Conservation (phyloP, 2,888 invertebrate species). For the Laothoe populi region DNA sequence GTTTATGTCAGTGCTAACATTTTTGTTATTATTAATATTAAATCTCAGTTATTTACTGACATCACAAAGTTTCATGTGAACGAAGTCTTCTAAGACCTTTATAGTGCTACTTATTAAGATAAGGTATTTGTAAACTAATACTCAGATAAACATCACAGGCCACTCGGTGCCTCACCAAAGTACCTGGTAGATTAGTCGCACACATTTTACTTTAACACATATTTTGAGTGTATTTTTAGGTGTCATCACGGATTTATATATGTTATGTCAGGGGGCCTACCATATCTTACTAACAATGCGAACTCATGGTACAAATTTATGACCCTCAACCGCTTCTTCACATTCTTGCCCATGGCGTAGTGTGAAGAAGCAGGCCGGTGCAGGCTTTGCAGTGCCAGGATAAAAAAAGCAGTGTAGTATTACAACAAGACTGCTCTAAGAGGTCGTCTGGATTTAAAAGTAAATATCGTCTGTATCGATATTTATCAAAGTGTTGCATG, state of each 20-base stretch:
- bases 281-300: too few species aligned
- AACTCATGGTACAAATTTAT: too few species aligned
- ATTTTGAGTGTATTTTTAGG: background rate
- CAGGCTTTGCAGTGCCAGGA: too few species aligned
- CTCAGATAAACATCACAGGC: conserved; percentile 55
- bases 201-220: conserved; percentile 31
- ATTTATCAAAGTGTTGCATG: too few species aligned
- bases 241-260: background rate
- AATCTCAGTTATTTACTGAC: background rate
- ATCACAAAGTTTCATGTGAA: background rate
- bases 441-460: too few species aligned
- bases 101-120: conserved; percentile 45
- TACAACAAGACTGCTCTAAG: too few species aligned
- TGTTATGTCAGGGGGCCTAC: too few species aligned
- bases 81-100: conserved; percentile 13
- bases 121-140: conserved; percentile 33
- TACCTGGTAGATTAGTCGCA: conserved; percentile 66
- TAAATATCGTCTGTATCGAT: too few species aligned
- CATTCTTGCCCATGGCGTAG: too few species aligned
- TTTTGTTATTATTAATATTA: background rate
- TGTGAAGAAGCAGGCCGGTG: too few species aligned
- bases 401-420: too few species aligned
- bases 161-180: conserved; percentile 74
- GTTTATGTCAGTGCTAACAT: background rate
- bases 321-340: too few species aligned